Base-by-base conservation (phyloP, 2,113 vertebrate genomes). In the Leptodactylus fuscus region DNA sequence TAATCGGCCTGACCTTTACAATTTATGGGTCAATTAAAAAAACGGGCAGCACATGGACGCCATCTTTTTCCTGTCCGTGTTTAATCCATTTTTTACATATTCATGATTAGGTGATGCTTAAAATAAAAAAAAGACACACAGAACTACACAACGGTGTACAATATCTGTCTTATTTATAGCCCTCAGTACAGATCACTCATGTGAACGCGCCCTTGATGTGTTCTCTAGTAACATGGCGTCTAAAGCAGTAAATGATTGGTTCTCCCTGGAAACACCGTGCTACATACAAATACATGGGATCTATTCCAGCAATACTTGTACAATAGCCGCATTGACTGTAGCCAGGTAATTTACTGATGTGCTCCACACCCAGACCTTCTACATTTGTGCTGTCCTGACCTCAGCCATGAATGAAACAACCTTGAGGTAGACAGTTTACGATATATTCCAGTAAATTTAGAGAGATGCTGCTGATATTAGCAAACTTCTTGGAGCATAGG, bases 391-490 rank as follows among this genome's bases (percentile, higher is more conserved):
- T 1, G 65, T 22, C 18, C 34, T 69, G 65, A 69, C 65, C 65
- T 69, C 18, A 22, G 10, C 34, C 36, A 27, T 10, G 65, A 34
- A 38, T 69, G 34, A 20, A 22, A 69, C 65, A 36, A 69, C 34
- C 65, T 69, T 69, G 65, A 38, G 34, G 32, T 18, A 69, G 65
- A 69, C 65, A 38, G 32, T 69, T 69, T 69, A 67, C 36, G 32
- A 69, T 69, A 69, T 69, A 69, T 69, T 69, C 32, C 34, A 3
- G 65, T 69, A 69, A 69, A 69, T 38, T 38, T 22, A 15, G 32
- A 69, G 65, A 69, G 65, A 69, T 69, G 65, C 34, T 69, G 65
- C 65, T 69, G 65, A 69, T 69, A 69, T 38, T 36, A 69, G 65
- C 65, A 69, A 69, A 69, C 34, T 69, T 69, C 65, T 69, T 18